Base-by-base conservation (phyloP, 2,888 invertebrate genomes). In the Altica lythri region DNA sequence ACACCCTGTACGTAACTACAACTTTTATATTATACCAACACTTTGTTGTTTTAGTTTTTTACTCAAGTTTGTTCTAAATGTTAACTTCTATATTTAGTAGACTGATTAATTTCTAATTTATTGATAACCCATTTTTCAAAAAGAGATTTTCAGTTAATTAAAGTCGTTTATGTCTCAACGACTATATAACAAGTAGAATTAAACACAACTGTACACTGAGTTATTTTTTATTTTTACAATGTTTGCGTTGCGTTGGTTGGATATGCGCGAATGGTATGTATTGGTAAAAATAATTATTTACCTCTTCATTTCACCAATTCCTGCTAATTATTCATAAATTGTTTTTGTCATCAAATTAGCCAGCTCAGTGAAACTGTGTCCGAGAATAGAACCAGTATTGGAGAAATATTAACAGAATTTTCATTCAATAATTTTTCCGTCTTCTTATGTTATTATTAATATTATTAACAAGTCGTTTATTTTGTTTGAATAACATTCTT, bases 261-360 rank as follows among this genome's bases (percentile, higher is more conserved):
- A 72, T 67, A 72, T 74, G 74, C 73, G 75, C 75, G 75, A 75
- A 75, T 75, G 76, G 76, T 76, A 76, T 75, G 76, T 76, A 76
- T 76, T 73, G 68, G 69, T 68, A 57, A 65, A 64, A 57, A 58
- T 57, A 57, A 61, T 60, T 53, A 60, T 53, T 47, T 42, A 55
- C 62, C 49, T 59, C 43, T 40, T 62, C 48, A 58, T 61, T 55
- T 42, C 38, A 42, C 49, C 51, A 57, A 50, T 43, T 42, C 30
- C 10, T 32, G 50, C 48, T 45, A 49, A 45, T 47, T 57, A 59
- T 60, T 60, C 50, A 51, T 53, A 32, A 17, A 44, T 53, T 61
- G 14, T 57, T 56, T 47, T 47, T 52, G 57, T 48, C 44, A 18
- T 44, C 50, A 42, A 40, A 22, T 40, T 55, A 77, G 77, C 75